These are phyloP conservation scores for Tachuris rubrigastra DNA, from an alignment of 2,113 vertebrate species.

Conservation along the genomic window DNA sequence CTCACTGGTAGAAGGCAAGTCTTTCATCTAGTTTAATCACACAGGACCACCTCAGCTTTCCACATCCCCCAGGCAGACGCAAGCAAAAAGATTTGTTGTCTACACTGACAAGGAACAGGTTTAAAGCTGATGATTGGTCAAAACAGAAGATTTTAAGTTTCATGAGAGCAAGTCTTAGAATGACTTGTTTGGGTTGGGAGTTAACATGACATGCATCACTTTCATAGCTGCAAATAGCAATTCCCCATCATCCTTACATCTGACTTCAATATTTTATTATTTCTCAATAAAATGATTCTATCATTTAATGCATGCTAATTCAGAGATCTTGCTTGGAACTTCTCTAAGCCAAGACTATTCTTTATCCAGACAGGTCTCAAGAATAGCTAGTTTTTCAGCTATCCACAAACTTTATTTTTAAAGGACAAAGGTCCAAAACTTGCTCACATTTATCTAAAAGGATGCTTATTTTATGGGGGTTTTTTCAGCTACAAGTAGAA, in stretches of 20 bases:
- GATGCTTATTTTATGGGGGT: background rate
- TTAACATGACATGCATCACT: conserved; percentile 63
- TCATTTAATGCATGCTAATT: conserved; percentile 39
- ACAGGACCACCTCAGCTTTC: conserved; percentile 75
- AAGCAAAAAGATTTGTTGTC: conserved; percentile 79
- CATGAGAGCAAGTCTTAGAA: conserved; percentile 70
- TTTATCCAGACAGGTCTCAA: background rate
- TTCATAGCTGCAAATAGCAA: conserved; percentile 49
- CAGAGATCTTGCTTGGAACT: conserved; percentile 28
- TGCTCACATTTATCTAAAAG: background rate
- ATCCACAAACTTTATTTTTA: background rate
- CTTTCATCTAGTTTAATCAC: conserved; percentile 83
- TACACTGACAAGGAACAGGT: conserved; percentile 77
- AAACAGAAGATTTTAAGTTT: conserved; percentile 71
- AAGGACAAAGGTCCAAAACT: background rate
- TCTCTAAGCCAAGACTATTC: background rate
- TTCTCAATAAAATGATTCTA: conserved; percentile 58
- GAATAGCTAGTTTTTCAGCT: background rate
- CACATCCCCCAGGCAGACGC: conserved; percentile 69
- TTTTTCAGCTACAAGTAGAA: background rate
- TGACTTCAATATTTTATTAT: conserved; percentile 47
- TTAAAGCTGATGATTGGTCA: conserved; percentile 74
- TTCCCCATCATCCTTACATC: conserved; percentile 49
- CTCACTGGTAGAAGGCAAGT: conserved; percentile 74
- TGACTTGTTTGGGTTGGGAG: conserved; percentile 65